Conservation (phyloP, 2,797 vertebrate genomes). For the Halcyon badia region DNA sequence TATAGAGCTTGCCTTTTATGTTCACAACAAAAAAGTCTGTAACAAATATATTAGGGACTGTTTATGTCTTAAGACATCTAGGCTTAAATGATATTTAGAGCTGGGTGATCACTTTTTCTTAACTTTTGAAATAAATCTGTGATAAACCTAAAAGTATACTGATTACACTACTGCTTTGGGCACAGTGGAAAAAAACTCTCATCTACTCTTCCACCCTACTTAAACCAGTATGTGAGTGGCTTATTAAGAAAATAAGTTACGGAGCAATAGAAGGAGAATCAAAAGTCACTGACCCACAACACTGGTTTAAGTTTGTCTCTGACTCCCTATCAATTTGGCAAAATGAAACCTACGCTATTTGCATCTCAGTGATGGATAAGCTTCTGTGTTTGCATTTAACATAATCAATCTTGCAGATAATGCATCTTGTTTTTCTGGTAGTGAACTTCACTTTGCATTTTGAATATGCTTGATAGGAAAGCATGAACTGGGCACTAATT, state of each 20-base stretch:
- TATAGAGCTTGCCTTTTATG: background rate
- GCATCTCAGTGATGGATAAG: background rate
- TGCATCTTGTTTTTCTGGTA: background rate
- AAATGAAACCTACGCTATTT: background rate
- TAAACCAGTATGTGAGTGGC: background rate
- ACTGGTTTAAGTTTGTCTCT: background rate
- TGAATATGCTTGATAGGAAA: background rate
- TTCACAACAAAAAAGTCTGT: background rate
- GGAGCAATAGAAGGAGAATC: background rate
- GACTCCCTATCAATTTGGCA: background rate
- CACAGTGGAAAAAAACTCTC: background rate
- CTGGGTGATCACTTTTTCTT: background rate
- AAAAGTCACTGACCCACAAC: background rate
- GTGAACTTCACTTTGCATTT: background rate
- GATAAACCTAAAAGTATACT: background rate
- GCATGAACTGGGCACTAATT: background rate
- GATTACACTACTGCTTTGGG: background rate
- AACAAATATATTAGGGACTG: background rate
- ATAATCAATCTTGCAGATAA: background rate
- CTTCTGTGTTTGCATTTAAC: background rate
- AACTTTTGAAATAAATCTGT: background rate
- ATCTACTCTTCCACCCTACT: background rate
- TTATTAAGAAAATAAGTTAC: background rate
- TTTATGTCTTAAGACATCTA: background rate
- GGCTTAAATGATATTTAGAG: background rate